Base-by-base conservation (phyloP, 2,113 vertebrate species). In the Hippopotamus amphibius region DNA sequence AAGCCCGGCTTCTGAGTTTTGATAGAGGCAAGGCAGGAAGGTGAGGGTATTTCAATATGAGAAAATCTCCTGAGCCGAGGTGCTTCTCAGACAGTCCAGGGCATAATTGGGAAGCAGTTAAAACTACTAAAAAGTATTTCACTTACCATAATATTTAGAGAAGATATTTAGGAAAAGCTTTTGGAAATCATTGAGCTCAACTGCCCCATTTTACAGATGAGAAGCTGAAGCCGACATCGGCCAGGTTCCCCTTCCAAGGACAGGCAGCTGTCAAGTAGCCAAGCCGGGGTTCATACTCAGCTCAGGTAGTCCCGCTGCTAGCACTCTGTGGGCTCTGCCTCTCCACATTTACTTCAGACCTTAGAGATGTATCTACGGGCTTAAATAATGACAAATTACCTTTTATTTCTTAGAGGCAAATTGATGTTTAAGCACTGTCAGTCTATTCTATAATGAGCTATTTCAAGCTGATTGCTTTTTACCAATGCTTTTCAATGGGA, bases 391-490 rank as follows among this genome's bases (percentile, higher is more conserved):
- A 28, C 28, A 50, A 66, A 37, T 30, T 43, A 65, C n/a, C 33
- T 68, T 69, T 37, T 72, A 71, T 77, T 96, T 96, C 83, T 83
- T 92, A 89, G 41, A 57, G 59, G n/a, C 37, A 55, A 93, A 87
- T 89, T 74, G 57, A 90, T 68, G 76, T 87, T 92, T 72, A 90
- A 63, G 84, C 28, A 80, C 50, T 79, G 19, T 68, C 61, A 82
- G 37, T 80, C 28, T 94, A 65, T 65, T 96, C 59, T 74, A 63
- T 26, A 86, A 88, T 63, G 63, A 88, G 81, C n/a, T 71, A 72
- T 66, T 93, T 82, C 12, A 85, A 71, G 66, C 28, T 55, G 48
- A 89, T 33, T 82, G 72, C 28, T 76, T 96, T 84, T 92, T 33
- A 57, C 22, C n/a, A 48, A 9, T 85, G 81, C 6, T 93, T 61